Base-by-base conservation (phyloP, 1,140 invertebrate species). In the Berghia stephanieae region DNA sequence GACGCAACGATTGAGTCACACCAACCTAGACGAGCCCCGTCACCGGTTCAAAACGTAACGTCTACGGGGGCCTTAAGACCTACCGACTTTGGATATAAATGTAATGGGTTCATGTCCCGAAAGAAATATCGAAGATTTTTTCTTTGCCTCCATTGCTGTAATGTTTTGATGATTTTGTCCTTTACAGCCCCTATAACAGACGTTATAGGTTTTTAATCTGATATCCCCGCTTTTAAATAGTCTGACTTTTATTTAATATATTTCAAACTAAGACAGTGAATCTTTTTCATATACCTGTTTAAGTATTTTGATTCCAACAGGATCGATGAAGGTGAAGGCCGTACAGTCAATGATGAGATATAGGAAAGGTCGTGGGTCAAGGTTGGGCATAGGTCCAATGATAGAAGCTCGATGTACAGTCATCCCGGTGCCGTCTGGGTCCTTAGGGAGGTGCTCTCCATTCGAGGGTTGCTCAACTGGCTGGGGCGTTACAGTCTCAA, bases 261-360 rank as follows among this genome's bases (percentile, higher is more conserved):
- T 63, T 13, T 10, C 13, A 21, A 10, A 63, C 60, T 31, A 10
- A 10, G 60, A 21, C 27, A 63, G 8, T 31, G 60, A 63, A 42
- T 43, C 5, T 24, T 18, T 5, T 40, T 36, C 31, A 18, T 3
- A 67, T 79, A 86, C 82, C 81, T 81, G 81, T 70, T 82, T 82
- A 2, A 88, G 72, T n/a, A 83, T 80, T 60, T 85, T 85, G n/a
- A 85, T 77, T 10, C 86, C 87, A 31, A 86, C 84, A 36, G 81
- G 81, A 74, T 88, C 87, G 13, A 88, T 80, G 66, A 87, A 86
- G 49, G 80, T 79, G 75, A 86, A 83, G 43, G 80, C 76, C 13
- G 82, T 77, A 52, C 83, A 86, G 79, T 88, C 87, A 36, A 88
- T 80, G 55, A 88, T 81, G 27, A 88, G 82, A 78, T 86, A 82